Evolutionary conservation across 2,113 vertebrate species (phyloP), one percentile per base, ranked within the genome.

Genomic region (Spizaetus ornatus): DNA sequence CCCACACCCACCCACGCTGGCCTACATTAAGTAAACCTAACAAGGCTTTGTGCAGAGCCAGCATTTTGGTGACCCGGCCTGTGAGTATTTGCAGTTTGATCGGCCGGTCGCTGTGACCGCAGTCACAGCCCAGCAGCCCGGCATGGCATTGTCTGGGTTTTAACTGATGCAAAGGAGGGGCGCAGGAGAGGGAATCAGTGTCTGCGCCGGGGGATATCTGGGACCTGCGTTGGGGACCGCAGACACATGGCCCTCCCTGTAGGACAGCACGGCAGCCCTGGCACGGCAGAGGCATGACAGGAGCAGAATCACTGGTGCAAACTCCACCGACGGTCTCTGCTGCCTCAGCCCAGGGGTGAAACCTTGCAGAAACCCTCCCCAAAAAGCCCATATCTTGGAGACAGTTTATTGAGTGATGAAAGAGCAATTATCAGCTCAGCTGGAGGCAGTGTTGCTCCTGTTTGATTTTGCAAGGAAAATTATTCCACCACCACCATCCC

Each of bases 161-260:
- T 36, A 7, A 15, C 16, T 13, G n/a, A 36, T 7, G 10, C 32
- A 26, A 38, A 36, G 63, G 36, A 66, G 10, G 4, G 32, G 12
- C 3, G 6, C 1, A 36, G 52, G 31, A 88, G 26, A 0, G 13
- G 50, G 63, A 69, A 47, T 14, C 7, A 0, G 55, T 4, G 0
- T 31, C 70, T 0, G 0, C 10, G 47, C 52, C 13, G 42, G 34
- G 18, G 18, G 7, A 26, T 55, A 36, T 13, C 43, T 16, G 4
- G 53, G 22, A 66, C 40, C 45, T 4, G 2, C 43, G 1, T 9
- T 0, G 20, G 53, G 50, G 42, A 7, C 10, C 0, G 0, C 42
- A 26, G 47, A 40, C 47, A 13, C 40, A 23, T 4, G 3, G 47
- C 15, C 42, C 38, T 77, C 25, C 21, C 25, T 2, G 7, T 1